Conservation (phyloP, 2,113 vertebrate genomes). For the Merops nubicus region DNA sequence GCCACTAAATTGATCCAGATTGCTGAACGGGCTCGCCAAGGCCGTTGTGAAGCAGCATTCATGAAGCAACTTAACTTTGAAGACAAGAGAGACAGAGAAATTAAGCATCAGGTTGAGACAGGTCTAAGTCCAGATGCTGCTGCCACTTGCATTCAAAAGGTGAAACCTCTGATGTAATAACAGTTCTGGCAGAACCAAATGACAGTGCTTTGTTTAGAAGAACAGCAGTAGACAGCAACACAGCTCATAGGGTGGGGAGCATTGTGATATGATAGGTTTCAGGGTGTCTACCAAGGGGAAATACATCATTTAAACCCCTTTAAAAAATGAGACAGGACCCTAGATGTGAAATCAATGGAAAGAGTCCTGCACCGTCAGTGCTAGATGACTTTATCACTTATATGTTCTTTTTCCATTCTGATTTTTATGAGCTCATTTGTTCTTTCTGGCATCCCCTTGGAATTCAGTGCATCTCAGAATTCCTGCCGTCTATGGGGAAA, state of each 20-base stretch:
- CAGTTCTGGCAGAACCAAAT: background rate
- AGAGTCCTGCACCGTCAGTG: background rate
- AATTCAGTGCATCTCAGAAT: background rate
- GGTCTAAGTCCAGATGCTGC: slow-evolving; percentile 28
- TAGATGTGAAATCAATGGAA: background rate
- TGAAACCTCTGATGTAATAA: background rate
- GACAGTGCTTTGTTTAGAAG: background rate
- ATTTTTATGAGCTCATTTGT: slow-evolving; percentile 23
- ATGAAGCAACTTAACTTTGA: slow-evolving; percentile 78
- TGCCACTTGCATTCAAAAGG: slow-evolving; percentile 83
- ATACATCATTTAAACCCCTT: background rate
- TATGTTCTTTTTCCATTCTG: background rate
- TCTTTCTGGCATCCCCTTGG: slow-evolving; percentile 15
- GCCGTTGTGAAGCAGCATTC: slow-evolving; percentile 76
- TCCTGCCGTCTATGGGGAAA: background rate
- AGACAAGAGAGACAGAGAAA: slow-evolving; percentile 59
- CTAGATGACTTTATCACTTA: background rate
- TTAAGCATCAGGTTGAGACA: background rate
- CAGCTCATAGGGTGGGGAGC: background rate
- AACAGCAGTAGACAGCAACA: background rate
- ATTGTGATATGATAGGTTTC: background rate
- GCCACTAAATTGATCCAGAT: slow-evolving; percentile 77
- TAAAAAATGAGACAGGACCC: background rate
- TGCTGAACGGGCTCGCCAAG: slow-evolving; percentile 83
- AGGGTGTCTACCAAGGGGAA: background rate